Evolutionary conservation across 2,113 vertebrate genomes (phyloP), one percentile per base, ranked within the genome.

Genomic region (Mustela lutreola): DNA sequence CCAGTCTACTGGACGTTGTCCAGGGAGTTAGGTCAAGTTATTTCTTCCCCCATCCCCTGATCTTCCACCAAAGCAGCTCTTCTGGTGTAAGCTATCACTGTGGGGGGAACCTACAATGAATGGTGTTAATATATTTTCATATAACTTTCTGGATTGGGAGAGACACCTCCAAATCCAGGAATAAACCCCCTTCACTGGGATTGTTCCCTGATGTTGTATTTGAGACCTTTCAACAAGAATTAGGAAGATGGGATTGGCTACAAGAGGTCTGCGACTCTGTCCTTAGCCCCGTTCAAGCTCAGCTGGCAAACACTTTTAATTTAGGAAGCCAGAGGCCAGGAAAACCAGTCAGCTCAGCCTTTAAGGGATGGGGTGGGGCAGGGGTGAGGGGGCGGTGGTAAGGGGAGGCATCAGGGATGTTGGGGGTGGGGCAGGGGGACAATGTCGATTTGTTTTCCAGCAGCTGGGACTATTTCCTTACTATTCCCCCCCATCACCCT

Each of bases 381-480:
- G 28, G 2, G 36, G 24, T 45, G 14, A 24, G 14, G 7, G 7
- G 15, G 24, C 4, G 39, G 39, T 11, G 50, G 73, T 22, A 26
- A n/a, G 7, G 42, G 26, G 75, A 28, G 22, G 53, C 76, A 78
- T 65, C 24, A 21, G 45, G 33, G 96, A 28, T 73, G 56, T 58
- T 42, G 33, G 93, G 89, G 22, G 85, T 42, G 36, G 67, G 16
- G 88, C 71, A 67, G 48, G n/a, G 94, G 93, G 26, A 97, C 94
- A 97, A 98, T 33, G 8, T n/a, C 82, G 85, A 89, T 98, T 97
- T 98, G 97, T 93, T 95, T 45, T 53, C 91, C 96, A 95, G 96
- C 82, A 85, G n/a, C 90, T 53, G 58, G 45, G 11, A 0, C 22
- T 56, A 67, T 92, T 95, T 98, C 93, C 87, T 91, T 96, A 86